phyloP scores from a whole-genome alignment of 2,888 invertebrate species.

The Tridacna crocea region DNA sequence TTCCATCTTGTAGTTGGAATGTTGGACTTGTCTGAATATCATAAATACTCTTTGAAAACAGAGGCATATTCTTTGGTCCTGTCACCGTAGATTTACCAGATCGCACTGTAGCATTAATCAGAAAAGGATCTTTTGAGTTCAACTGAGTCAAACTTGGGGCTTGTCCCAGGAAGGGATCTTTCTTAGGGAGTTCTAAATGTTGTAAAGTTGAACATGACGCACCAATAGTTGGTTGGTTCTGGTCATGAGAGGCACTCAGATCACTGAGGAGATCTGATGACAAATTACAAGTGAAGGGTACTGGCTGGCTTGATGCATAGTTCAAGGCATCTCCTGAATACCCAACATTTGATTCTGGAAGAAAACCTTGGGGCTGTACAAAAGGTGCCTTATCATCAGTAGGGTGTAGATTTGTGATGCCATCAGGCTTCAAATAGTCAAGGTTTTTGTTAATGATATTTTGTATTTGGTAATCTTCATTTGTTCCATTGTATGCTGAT shows the following conservation, averaged over 20 bases:
- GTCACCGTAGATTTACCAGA: slow-evolving; percentile 20
- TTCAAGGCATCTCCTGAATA: slow-evolving; percentile 28
- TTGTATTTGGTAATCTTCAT: slow-evolving; percentile 36
- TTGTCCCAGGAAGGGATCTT: slow-evolving; percentile 61
- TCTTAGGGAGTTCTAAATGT: slow-evolving; percentile 58
- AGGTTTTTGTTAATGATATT: slow-evolving; percentile 59
- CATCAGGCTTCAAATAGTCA: slow-evolving; percentile 50
- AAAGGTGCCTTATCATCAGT: slow-evolving; percentile 46
- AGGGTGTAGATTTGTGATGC: slow-evolving; percentile 25
- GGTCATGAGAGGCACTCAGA: slow-evolving; percentile 36
- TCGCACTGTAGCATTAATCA: slow-evolving; percentile 55
- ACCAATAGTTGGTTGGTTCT: slow-evolving; percentile 36
- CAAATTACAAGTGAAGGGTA: slow-evolving; percentile 54
- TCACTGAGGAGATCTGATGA: slow-evolving; percentile 52
- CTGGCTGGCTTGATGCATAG: slow-evolving; percentile 42
- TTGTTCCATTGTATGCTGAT: background rate
- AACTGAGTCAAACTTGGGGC: slow-evolving; percentile 47
- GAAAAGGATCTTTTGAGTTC: slow-evolving; percentile 58
- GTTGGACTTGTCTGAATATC: slow-evolving; percentile 57
- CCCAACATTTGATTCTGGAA: slow-evolving; percentile 32
- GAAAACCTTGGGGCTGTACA: slow-evolving; percentile 41
- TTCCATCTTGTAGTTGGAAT: slow-evolving; percentile 51
- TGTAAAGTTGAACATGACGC: slow-evolving; percentile 44
- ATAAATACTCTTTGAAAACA: slow-evolving; percentile 37
- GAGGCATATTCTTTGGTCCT: slow-evolving; percentile 18